A percentile compares a stretch with the other conserved stretches of the same genome.
phyloP scores from a whole-genome alignment of 2,113 vertebrate genomes.

The Myiagra hebetior region DNA sequence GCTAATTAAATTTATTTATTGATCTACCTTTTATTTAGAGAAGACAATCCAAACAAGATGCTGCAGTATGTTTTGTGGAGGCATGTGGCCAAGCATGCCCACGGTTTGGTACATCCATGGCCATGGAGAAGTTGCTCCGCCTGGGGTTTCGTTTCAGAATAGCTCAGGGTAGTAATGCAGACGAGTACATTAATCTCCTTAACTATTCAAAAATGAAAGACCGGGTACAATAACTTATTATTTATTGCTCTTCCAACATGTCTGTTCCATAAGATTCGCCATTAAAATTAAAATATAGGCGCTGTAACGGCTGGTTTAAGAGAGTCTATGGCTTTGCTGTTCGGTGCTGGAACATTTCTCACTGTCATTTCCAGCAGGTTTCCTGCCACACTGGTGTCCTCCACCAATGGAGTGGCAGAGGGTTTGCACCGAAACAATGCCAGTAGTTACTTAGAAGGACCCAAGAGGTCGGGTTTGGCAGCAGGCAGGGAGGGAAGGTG shows the following conservation, averaged over 20 bases:
- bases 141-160: slow-evolving; percentile 42
- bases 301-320: slow-evolving; percentile 55
- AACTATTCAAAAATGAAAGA: slow-evolving; percentile 71
- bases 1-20: slow-evolving; percentile 59
- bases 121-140: not conserved
- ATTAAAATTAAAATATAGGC: slow-evolving; percentile 67
- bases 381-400: not conserved
- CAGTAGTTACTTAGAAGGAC: not conserved
- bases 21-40: slow-evolving; percentile 28
- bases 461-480: not conserved
- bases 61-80: not conserved
- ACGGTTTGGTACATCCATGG: not conserved
- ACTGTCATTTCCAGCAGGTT: not conserved
- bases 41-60: slow-evolving; percentile 19
- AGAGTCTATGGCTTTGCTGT: slow-evolving; percentile 33
- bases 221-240: slow-evolving; percentile 57
- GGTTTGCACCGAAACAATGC: not conserved
- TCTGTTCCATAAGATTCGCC: slow-evolving; percentile 43
- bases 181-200: slow-evolving; percentile 70
- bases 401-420: not conserved
- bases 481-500: not conserved
- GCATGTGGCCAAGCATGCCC: not conserved
- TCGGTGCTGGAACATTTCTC: slow-evolving; percentile 27
- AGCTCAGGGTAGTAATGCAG: slow-evolving; percentile 49
- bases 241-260: slow-evolving; percentile 64